Evolutionary conservation across 2,888 invertebrate species (phyloP).

Genomic region (Pseudolycoriella hygida): DNA sequence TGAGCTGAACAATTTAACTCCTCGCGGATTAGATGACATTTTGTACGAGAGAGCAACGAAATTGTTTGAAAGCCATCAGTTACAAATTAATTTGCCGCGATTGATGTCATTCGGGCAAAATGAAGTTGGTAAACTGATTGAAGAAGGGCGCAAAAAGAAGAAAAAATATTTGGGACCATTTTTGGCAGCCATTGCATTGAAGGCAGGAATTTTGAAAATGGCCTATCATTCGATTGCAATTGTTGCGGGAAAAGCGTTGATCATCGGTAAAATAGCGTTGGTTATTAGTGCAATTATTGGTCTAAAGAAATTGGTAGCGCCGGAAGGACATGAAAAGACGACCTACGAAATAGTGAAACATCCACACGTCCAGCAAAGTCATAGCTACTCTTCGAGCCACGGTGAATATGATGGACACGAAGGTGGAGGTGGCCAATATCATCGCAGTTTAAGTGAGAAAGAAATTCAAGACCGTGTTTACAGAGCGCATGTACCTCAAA

Average conservation of each 20-base stretch:
- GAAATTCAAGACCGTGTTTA: not conserved
- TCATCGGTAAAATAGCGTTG: conserved; percentile 70
- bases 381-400: conserved; percentile 55
- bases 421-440: conserved; percentile 39
- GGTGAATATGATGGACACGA: conserved; percentile 41
- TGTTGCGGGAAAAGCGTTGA: conserved; percentile 62
- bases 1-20: conserved; percentile 39
- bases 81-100: conserved; percentile 34
- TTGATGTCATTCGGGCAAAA: conserved; percentile 29
- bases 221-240: conserved; percentile 57
- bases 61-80: conserved; percentile 40
- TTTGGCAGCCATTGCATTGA: conserved; percentile 48
- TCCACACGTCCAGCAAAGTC: conserved; percentile 62
- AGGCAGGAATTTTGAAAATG: conserved; percentile 53
- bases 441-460: conserved; percentile 30
- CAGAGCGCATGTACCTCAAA: not conserved
- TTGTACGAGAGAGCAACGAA: conserved; percentile 36
- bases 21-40: conserved; percentile 40
- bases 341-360: conserved; percentile 75
- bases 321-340: conserved; percentile 55
- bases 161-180: conserved; percentile 49
- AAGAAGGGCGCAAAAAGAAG: conserved; percentile 40
- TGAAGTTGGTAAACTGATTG: conserved; percentile 18
- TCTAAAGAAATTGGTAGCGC: conserved; percentile 56
- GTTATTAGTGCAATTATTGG: conserved; percentile 63